Base-by-base conservation (phyloP, 1,140 invertebrate species). In the Pemphigus obesinymphae region DNA sequence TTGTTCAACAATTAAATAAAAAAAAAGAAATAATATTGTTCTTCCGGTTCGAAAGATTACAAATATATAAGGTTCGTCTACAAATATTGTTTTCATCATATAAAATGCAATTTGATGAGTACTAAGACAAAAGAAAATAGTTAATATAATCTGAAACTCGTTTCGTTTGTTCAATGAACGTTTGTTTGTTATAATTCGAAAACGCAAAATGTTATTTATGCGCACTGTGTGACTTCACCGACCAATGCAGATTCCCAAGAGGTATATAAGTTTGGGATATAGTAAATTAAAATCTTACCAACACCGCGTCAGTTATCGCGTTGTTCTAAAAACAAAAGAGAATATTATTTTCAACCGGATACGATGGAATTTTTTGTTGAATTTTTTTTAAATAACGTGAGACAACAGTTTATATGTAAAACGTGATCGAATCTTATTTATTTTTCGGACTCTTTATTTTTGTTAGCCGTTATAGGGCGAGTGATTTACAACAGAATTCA, bases 401-500 rank as follows among this genome's bases (percentile, higher is more conserved):
- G 10, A 75, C 31, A 37, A 61, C 53, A 15, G 20, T 78, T 76
- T 45, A 10, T 63, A 43, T 80, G 55, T 43, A 63, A 80, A 80
- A 43, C 17, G 55, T 63, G 17, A 8, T 45, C 0, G 3, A 29
- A 31, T 45, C 58, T 45, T 40, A 78, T 78, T 61, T 26, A 26
- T 63, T 63, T 63, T 40, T 45, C 10, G 17, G 8, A 63, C n/a
- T 63, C 15, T 80, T 80, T 63, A 63, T 58, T 58, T 78, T 55
- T 34, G 29, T 61, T 78, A 78, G 13, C 31, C 31, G n/a, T 17
- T 40, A n/a, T n/a, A n/a, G n/a, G n/a, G n/a, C n/a, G 31, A 78
- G 76, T 63, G 55, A 80, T 80, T 80, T 80, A 80, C 37, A 63
- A 63, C 7, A 7, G 17, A 80, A 80, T 80, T 26, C 37, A 80